Conservation (phyloP, 2,113 vertebrate species). For the Cricetomys ansorgei region DNA sequence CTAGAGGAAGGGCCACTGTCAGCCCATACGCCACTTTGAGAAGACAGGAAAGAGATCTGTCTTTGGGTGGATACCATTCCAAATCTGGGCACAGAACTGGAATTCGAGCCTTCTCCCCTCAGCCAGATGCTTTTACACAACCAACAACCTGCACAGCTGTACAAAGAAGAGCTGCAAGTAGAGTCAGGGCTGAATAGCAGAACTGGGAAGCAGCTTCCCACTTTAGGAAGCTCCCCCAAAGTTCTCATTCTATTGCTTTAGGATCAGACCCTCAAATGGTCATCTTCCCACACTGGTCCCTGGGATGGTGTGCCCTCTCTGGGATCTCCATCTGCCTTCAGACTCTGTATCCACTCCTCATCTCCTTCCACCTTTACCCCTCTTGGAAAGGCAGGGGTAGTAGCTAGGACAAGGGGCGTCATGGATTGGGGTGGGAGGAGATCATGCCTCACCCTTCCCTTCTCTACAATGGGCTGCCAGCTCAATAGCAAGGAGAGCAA, state of each 20-base stretch:
- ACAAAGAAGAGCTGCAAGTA: background rate
- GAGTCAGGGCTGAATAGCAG: background rate
- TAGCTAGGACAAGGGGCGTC: background rate
- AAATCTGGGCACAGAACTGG: background rate
- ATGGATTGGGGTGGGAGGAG: background rate
- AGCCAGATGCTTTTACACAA: background rate
- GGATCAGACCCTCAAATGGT: background rate
- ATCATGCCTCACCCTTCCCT: background rate
- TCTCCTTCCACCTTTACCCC: background rate
- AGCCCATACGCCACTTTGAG: background rate
- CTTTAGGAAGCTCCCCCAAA: background rate
- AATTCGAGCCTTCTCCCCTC: background rate
- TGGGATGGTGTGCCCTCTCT: background rate
- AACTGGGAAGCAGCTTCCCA: background rate
- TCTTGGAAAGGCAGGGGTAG: background rate
- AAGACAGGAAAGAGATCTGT: background rate
- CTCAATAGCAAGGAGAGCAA: background rate
- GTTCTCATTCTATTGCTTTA: background rate
- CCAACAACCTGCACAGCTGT: background rate
- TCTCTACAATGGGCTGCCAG: background rate
- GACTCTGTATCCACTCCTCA: rapidly evolving
- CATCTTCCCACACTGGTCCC: background rate
- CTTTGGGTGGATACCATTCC: background rate
- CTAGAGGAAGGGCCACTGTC: background rate
- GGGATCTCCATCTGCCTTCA: background rate